Evolutionary conservation across 2,797 vertebrate species (phyloP).

Genomic region (Acridotheres tristis): DNA sequence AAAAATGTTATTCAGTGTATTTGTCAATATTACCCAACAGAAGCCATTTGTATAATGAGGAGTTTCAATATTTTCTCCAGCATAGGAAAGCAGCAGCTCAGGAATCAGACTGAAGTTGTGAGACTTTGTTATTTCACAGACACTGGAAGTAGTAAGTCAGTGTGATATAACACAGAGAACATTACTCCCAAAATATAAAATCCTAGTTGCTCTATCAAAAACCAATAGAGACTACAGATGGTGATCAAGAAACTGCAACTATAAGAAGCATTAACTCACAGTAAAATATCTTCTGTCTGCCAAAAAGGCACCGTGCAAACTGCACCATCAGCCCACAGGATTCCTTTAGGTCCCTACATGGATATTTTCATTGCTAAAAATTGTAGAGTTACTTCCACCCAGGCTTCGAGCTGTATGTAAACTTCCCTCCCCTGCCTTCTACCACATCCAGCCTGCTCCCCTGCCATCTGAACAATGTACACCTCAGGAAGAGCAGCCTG

Average conservation of each 20-base stretch:
- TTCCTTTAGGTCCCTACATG: slow-evolving; percentile 67
- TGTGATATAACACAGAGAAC: background rate
- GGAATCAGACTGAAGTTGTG: slow-evolving; percentile 7
- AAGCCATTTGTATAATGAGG: slow-evolving; percentile 54
- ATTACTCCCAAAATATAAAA: slow-evolving; percentile 1
- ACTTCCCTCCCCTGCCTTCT: background rate
- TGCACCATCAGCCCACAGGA: slow-evolving; percentile 69
- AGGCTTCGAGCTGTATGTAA: background rate
- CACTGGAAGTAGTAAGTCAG: background rate
- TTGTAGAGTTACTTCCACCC: slow-evolving; percentile 32
- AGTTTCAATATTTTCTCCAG: slow-evolving; percentile 38
- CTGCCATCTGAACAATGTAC: background rate
- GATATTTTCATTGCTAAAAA: slow-evolving; percentile 63
- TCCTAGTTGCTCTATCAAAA: slow-evolving; percentile 30
- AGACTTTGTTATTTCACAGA: background rate
- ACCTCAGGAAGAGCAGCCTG: slow-evolving; percentile 7
- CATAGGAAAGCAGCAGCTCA: background rate
- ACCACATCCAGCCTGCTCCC: slow-evolving; percentile 20
- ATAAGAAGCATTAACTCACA: slow-evolving; percentile 8
- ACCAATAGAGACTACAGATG: slow-evolving; percentile 17
- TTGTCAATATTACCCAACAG: slow-evolving; percentile 68
- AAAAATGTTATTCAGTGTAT: slow-evolving; percentile 65
- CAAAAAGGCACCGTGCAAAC: slow-evolving; percentile 1
- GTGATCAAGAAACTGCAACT: slow-evolving; percentile 25
- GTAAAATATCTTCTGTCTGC: background rate